Base-by-base conservation (phyloP, 2,797 vertebrate species). In the Gymnocypris eckloni region DNA sequence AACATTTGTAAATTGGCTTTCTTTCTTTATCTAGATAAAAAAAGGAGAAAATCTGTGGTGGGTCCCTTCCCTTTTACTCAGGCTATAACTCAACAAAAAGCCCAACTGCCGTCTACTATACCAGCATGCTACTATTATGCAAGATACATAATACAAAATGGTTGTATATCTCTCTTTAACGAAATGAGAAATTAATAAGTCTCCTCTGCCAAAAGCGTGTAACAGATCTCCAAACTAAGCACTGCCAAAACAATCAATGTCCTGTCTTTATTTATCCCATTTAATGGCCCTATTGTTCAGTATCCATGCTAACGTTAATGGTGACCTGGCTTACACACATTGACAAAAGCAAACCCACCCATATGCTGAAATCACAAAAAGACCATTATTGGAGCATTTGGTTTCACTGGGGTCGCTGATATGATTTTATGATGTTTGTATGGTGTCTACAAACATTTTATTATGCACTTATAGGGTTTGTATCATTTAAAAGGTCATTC, bases 231-330 rank as follows among this genome's bases (percentile, higher is more conserved):
- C 50, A 56, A 41, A 79, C 64, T 73, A 83, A 78, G 41, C 45
- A 37, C 61, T 86, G 67, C 85, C 89, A 86, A 84, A 89, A 86
- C 59, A 90, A 89, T 88, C 82, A 87, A 88, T 78, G 81, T 79
- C 81, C 81, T 84, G 75, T 86, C 86, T 89, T 67, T 90, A 88
- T 89, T 86, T 87, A 87, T 77, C 64, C 39, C 37, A 79, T 82
- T 75, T 91, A 91, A 90, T 86, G 81, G 75, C 16, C 75, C 86
- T 83, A 87, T 90, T 92, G 90, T 92, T 89, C 77, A 83, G 76
- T 45, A 66, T 59, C 77, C 85, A 50, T 84, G 50, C 13, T 82
- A 64, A 33, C 72, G 83, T 75, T 81, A 86, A 84, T 84, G 72
- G 75, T 66, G 83, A 77, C 82, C 85, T 33, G 33, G 33, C 33